Base-by-base conservation (phyloP, 2,113 vertebrate species). In the Amazona vittata region DNA sequence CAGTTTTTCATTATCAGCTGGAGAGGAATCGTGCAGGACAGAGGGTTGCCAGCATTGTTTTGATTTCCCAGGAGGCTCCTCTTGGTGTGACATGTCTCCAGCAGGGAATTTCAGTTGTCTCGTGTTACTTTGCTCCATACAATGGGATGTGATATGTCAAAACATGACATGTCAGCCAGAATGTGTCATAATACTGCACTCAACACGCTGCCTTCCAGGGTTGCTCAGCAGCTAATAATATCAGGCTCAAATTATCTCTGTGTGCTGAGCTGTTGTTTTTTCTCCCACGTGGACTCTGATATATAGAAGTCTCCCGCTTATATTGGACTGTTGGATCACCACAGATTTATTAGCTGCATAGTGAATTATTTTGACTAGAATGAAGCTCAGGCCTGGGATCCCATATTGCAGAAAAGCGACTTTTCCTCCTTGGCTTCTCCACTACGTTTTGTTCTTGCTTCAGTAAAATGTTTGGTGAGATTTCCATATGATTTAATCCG, bases 41-140 rank as follows among this genome's bases (percentile, higher is more conserved):
- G 81, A 83, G 87, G 49, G 62, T 55, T 12, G 6, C 77, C 70
- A 63, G 70, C 67, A 11, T n/a, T 20, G 81, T 44, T 96, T 91
- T 97, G 83, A 96, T 96, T 97, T 97, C 96, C 97, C 97, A 67
- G 70, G 96, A 87, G 96, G 79, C 47, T n/a, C n/a, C 71, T 93
- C 52, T 14, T 25, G 62, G 74, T 63, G 80, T 86, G 93, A 89
- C 85, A 44, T 7, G n/a, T 83, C 90, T 88, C 33, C 71, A 33
- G 83, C 21, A 1, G 49, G 81, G 64, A 67, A 55, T 74, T 87
- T 52, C 67, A 57, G 69, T 24, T 84, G 52, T 86, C 87, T 92
- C 6, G 0, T 52, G 79, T 86, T 63, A 15, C 93, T 88, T 82
- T 21, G 39, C 79, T 85, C 64, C 92, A 22, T 86, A 57, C 86